These are phyloP conservation scores for Melangyna quadrimaculata DNA, from an alignment of 2,888 invertebrate species.

Conservation along the genomic window DNA sequence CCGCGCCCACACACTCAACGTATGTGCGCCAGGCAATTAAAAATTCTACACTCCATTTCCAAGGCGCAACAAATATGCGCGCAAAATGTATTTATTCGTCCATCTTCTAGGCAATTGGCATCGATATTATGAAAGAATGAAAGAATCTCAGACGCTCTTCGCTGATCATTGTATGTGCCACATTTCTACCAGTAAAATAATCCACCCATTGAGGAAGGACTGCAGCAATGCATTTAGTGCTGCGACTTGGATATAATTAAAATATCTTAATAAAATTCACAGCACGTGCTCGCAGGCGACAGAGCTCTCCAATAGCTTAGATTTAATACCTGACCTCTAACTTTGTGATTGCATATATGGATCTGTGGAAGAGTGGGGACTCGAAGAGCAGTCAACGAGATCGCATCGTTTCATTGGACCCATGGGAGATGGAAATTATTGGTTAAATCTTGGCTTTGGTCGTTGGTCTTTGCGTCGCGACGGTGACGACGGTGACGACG, in stretches of 20 bases:
- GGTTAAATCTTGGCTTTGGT: slow-evolving; percentile 28
- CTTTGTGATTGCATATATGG: slow-evolving; percentile 70
- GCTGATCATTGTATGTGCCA: slow-evolving; percentile 3
- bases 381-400: slow-evolving; percentile 26
- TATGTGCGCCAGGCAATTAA: slow-evolving; percentile 52
- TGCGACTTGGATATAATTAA: slow-evolving; percentile 74
- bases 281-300: slow-evolving; percentile 76
- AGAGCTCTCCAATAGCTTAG: slow-evolving; percentile 65
- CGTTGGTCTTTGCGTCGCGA: not conserved
- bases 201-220: slow-evolving; percentile 69
- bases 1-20: slow-evolving; percentile 47
- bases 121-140: slow-evolving; percentile 31
- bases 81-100: slow-evolving; percentile 54
- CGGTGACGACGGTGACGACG: not conserved
- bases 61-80: slow-evolving; percentile 50
- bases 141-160: not conserved
- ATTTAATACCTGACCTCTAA: slow-evolving; percentile 73
- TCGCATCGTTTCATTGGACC: slow-evolving; percentile 5
- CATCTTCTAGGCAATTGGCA: slow-evolving; percentile 38
- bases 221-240: slow-evolving; percentile 50
- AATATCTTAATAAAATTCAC: slow-evolving; percentile 76
- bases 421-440: slow-evolving; percentile 61
- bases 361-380: slow-evolving; percentile 33
- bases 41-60: slow-evolving; percentile 65
- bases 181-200: slow-evolving; percentile 56